Evolutionary conservation across 2,888 invertebrate genomes (phyloP), one percentile per base, ranked within the genome.

Genomic region (Clanis bilineata): DNA sequence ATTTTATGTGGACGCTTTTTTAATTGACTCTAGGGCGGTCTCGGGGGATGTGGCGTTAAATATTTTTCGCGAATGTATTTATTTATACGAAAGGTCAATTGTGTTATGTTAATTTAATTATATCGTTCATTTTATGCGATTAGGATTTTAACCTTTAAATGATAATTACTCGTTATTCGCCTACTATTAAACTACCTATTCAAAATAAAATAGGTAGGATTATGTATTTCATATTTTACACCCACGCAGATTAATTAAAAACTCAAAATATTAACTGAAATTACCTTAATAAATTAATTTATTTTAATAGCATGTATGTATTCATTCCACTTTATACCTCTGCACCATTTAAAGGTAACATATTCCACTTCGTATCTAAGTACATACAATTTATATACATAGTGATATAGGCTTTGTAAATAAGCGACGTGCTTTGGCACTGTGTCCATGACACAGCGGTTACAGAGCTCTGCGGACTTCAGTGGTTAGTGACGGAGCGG

Each of bases 1-100:
- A 65, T 69, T 67, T 65, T 59, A 47, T 62, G 56, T 58, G 36
- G 47, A 56, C 41, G 47, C 56, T 57, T 64, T 59, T 43, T 55
- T 60, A 58, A 63, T 64, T 59, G 60, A 58, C 62, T 62, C 28
- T 59, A 59, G 59, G 39, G 22, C 60, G 55, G 57, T 62, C 28
- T 59, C 60, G 59, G 39, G 22, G 59, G 55, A 58, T 62, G 63
- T 38, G 9, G 44, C 44, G 55, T 55, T 59, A 55, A 55, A 55
- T 55, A 22, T 55, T 25, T 59, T 55, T 55, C 59, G 43, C 41
- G 38, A 21, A 32, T 51, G 25, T 21, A 51, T 58, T 51, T 51
- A 51, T 39, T 41, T 3, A n/a, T 41, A 39, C 12, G 18, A 12
- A 23, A 12, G 25, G 7, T 1, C 18, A 18, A 51, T 39, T n/a